These are phyloP conservation scores for Alloscopus bannaensis DNA, from an alignment of 2,888 invertebrate species.

Conservation along the genomic window DNA sequence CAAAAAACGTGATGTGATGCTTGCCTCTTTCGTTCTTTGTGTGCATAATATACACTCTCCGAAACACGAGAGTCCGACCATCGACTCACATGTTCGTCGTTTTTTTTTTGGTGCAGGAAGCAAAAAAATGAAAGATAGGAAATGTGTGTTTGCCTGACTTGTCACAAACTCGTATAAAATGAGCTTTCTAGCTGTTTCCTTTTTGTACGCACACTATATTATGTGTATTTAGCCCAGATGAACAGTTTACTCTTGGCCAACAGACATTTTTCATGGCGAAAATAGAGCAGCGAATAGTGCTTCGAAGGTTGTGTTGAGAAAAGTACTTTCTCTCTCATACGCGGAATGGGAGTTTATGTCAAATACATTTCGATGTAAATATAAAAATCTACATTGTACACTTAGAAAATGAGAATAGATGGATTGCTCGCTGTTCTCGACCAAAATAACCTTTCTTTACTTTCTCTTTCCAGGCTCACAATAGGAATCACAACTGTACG, in stretches of 20 bases:
- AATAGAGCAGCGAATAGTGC: not conserved
- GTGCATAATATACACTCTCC: too few relatives aligned
- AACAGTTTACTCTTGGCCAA: conserved; percentile 24
- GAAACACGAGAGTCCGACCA: too few relatives aligned
- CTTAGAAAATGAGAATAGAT: conserved; percentile 45
- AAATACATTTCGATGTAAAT: conserved; percentile 29
- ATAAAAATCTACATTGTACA: conserved; percentile 3
- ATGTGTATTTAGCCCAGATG: too few relatives aligned
- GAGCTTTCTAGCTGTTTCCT: conserved; percentile 19
- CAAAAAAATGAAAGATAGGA: conserved; percentile 42
- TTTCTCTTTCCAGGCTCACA: too few relatives aligned
- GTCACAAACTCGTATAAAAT: conserved; percentile 54
- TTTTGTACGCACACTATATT: conserved; percentile 12
- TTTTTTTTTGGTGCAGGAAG: not conserved
- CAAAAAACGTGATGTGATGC: not conserved
- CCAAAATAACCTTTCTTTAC: not conserved
- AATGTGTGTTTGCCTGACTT: conserved; percentile 48
- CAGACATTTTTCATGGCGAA: conserved; percentile 11
- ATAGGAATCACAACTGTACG: too few relatives aligned
- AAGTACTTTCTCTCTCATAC: conserved; percentile 15
- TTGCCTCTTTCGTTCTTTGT: not conserved
- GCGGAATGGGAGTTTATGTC: conserved; percentile 30
- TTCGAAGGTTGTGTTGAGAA: too few relatives aligned
- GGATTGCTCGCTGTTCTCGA: conserved; percentile 11
- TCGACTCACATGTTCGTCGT: conserved; percentile 11